Percentiles rank a stretch among this genome's conserved stretches.
These are phyloP conservation scores for Omphaloscelis lunosa DNA, from an alignment of 2,888 invertebrate species.

Conservation along the genomic window DNA sequence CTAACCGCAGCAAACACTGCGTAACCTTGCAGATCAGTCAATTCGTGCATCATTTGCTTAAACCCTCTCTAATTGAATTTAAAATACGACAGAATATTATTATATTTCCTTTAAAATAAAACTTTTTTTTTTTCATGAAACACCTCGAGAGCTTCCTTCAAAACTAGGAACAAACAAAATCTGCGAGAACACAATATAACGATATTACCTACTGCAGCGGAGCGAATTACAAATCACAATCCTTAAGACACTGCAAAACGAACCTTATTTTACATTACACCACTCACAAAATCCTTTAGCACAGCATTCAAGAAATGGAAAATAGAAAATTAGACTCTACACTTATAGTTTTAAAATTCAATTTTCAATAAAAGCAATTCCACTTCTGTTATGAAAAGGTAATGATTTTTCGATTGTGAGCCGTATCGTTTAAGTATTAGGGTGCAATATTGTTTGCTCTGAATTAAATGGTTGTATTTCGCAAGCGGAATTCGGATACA, in stretches of 20 bases:
- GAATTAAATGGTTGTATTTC: conserved; percentile 53
- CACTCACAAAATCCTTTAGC: conserved; percentile 33
- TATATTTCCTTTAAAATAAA: conserved; percentile 32
- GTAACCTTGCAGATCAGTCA: neutral
- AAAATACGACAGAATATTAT: conserved; percentile 30
- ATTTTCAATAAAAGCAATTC: conserved; percentile 66
- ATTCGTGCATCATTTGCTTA: no score
- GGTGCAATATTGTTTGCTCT: conserved; percentile 48
- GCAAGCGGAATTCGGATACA: conserved; percentile 41
- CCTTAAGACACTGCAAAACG: conserved; percentile 24
- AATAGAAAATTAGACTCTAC: conserved; percentile 63
- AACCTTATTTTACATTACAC: conserved; percentile 2
- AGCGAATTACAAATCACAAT: conserved; percentile 66
- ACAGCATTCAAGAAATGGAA: conserved; percentile 19
- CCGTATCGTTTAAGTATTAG: conserved; percentile 51
- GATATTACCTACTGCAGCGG: conserved; percentile 75
- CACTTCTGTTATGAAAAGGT: conserved; percentile 59
- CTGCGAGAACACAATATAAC: conserved; percentile 78
- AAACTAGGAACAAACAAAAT: conserved; percentile 69
- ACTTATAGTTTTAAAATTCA: conserved; percentile 65
- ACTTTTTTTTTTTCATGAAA: conserved; percentile 57
- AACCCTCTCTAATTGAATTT: neutral
- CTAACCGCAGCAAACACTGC: neutral
- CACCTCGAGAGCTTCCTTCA: conserved; percentile 57
- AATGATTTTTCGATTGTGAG: conserved; percentile 67